Conservation (phyloP, 1,140 invertebrate species). For the Rhopalosiphum maidis region DNA sequence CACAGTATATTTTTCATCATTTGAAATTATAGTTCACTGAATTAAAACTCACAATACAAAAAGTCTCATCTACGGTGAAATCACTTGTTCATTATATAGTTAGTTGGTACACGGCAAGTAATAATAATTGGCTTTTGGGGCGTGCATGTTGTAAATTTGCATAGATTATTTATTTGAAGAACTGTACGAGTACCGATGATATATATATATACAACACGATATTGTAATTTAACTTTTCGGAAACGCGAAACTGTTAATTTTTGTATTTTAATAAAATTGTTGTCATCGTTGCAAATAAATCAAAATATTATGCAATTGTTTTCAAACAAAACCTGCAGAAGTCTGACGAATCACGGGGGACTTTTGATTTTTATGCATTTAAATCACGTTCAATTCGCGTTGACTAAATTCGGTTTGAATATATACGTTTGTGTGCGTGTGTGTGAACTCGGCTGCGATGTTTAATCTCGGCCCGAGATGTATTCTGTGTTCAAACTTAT, state of each 20-base stretch:
- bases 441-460: conserved; percentile 17
- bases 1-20: neutral
- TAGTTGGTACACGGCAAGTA: neutral
- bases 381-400: conserved; percentile 37
- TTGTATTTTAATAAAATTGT: conserved; percentile 1
- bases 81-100: neutral
- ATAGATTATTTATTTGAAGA: conserved; percentile 13
- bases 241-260: conserved; percentile 13
- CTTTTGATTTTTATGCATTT: conserved; percentile 33
- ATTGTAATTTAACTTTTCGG: conserved; percentile 4
- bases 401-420: conserved; percentile 23
- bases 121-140: conserved; percentile 6
- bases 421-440: neutral
- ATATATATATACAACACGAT: neutral
- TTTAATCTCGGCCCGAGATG: conserved; percentile 27
- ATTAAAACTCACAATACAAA: neutral
- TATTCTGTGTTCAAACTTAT: conserved; percentile 16
- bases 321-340: conserved; percentile 7
- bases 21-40: neutral
- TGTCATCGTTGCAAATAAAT: neutral
- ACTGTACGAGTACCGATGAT: neutral
- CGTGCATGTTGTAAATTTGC: neutral
- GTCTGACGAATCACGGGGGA: neutral
- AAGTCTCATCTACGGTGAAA: neutral
- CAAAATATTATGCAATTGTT: neutral